Conservation (phyloP, 2,888 invertebrate genomes). For the Tubulanus polymorphus region DNA sequence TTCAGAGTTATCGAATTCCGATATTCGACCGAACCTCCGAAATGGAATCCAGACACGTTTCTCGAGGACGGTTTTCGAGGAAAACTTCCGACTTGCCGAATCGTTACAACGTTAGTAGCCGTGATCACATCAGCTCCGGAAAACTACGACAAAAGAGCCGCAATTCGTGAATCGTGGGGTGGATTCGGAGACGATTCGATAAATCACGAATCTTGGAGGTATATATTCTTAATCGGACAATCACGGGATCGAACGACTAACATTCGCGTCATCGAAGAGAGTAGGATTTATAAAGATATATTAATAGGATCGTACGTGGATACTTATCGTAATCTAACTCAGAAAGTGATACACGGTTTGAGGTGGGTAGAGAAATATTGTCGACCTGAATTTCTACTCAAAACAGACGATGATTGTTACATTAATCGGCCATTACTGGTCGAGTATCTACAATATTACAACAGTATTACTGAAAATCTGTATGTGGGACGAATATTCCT, state of each 20-base stretch:
- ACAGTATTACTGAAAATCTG: constrained; percentile 22
- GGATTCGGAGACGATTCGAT: neutral
- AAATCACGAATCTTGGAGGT: constrained; percentile 17
- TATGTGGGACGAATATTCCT: constrained; percentile 41
- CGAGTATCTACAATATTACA: constrained; percentile 24
- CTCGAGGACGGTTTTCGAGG: too few relatives aligned
- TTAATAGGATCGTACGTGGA: constrained; percentile 43
- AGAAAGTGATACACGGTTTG: constrained; percentile 43
- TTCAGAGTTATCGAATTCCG: too few relatives aligned
- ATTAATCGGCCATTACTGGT: constrained; percentile 35
- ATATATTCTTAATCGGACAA: constrained; percentile 38
- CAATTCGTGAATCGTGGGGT: neutral
- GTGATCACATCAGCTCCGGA: neutral
- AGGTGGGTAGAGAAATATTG: constrained; percentile 33
- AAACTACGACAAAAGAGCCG: neutral
- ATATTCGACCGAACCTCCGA: too few relatives aligned
- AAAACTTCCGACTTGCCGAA: too few relatives aligned
- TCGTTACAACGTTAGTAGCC: too few relatives aligned
- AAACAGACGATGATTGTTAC: constrained; percentile 50
- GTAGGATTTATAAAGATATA: constrained; percentile 28
- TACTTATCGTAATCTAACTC: constrained; percentile 43
- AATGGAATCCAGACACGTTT: too few relatives aligned
- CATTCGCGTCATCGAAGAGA: constrained; percentile 23
- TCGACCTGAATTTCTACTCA: constrained; percentile 30
- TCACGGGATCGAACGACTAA: constrained; percentile 12